Percentiles rank a stretch among this genome's conserved stretches.
Evolutionary conservation across 1,140 invertebrate species (phyloP).

Genomic region (Hyposmocoma kahamanoa): DNA sequence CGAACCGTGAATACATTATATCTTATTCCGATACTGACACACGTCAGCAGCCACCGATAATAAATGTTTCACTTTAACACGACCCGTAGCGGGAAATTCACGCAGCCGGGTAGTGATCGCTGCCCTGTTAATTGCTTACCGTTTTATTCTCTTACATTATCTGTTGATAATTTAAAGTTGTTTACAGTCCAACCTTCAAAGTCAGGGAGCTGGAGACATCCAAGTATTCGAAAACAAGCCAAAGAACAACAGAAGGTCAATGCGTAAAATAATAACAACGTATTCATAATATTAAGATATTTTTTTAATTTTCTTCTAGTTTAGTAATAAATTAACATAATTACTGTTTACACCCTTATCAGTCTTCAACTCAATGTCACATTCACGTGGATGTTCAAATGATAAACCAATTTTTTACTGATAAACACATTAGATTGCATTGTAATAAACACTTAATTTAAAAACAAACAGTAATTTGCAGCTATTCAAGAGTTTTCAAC

Average conservation of each 20-base stretch:
- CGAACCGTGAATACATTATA: conserved; percentile 26
- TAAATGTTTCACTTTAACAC: conserved; percentile 66
- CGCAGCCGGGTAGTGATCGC: conserved; percentile 65
- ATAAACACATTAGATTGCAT: too few species aligned
- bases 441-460: too few species aligned
- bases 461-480: too few species aligned
- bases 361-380: too few species aligned
- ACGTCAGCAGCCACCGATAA: conserved; percentile 63
- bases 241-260: neutral
- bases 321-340: neutral
- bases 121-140: conserved; percentile 57
- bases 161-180: conserved; percentile 20
- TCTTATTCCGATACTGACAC: conserved; percentile 23
- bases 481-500: too few species aligned
- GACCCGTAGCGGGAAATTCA: conserved; percentile 67
- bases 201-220: neutral
- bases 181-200: conserved; percentile 18
- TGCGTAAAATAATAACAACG: too few species aligned
- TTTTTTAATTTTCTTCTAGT: too few species aligned
- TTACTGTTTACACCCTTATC: neutral
- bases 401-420: too few species aligned
- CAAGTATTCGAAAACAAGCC: neutral
- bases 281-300: too few species aligned
- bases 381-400: too few species aligned
- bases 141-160: conserved; percentile 49